Evolutionary conservation across 53 echinoderm and acorn worm species (phyloP).

Genomic region (Crossaster papposus): DNA sequence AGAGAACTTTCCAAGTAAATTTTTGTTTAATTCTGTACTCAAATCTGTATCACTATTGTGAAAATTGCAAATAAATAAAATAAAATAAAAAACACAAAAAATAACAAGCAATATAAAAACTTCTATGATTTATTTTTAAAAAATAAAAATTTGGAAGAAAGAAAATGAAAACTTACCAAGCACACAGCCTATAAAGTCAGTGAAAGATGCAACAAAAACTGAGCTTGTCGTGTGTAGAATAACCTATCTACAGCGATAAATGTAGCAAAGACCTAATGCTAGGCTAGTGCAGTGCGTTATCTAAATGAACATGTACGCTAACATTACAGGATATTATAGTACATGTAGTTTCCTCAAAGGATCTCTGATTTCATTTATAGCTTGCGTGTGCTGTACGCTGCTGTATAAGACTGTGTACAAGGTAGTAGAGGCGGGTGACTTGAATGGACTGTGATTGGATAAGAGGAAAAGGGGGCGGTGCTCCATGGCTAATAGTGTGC

Average conservation of each 20-base stretch:
- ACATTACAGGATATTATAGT: background rate
- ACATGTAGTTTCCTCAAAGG: background rate
- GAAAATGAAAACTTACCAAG: conserved; percentile 11
- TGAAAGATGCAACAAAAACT: background rate
- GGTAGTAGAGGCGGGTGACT: conserved; percentile 6
- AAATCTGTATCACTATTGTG: no score
- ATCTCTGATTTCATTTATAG: background rate
- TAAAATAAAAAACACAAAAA: background rate
- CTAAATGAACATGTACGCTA: background rate
- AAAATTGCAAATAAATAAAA: background rate
- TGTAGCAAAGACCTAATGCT: background rate
- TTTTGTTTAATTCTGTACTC: no score
- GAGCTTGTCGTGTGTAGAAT: background rate
- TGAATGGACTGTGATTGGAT: conserved; percentile 33
- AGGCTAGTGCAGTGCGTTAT: background rate
- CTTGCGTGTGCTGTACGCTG: background rate
- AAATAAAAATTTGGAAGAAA: background rate
- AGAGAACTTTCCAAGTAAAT: no score
- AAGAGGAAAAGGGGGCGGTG: conserved; percentile 14
- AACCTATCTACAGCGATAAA: background rate
- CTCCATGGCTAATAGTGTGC: background rate
- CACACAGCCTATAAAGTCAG: background rate
- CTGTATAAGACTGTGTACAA: background rate
- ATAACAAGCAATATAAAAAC: no score
- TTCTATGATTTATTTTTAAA: no score